Percentiles rank a stretch among this genome's conserved stretches.
These are phyloP conservation scores for Cuniculus paca DNA, from an alignment of 2,797 vertebrate species.

Conservation along the genomic window DNA sequence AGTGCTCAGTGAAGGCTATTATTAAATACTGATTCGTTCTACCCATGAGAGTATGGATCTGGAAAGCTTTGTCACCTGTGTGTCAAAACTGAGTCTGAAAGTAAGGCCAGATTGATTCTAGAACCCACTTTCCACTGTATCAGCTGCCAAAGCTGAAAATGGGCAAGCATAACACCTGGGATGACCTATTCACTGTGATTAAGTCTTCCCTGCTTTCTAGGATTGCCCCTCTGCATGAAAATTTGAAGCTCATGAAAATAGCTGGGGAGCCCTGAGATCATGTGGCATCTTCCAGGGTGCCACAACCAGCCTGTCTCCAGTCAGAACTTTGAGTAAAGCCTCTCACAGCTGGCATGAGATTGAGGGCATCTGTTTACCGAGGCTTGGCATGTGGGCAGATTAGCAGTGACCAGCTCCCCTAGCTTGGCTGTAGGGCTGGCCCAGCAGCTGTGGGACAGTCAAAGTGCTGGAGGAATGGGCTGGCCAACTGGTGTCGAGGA, in stretches of 20 bases:
- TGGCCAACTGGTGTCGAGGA: slow-evolving; percentile 19
- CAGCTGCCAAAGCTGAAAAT: slow-evolving; percentile 32
- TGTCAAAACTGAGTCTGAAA: slow-evolving; percentile 63
- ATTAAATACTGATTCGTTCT: slow-evolving; percentile 53
- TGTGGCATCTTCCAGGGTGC: neutral
- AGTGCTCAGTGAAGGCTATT: slow-evolving; percentile 38
- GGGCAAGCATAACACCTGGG: neutral
- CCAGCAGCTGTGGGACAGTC: slow-evolving; percentile 19
- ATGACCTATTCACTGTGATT: neutral
- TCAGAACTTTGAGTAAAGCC: slow-evolving; percentile 49
- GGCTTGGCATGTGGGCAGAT: neutral
- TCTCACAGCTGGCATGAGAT: slow-evolving; percentile 22
- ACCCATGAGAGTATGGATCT: slow-evolving; percentile 44
- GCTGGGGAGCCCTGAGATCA: neutral
- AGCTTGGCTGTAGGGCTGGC: neutral
- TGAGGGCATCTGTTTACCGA: neutral
- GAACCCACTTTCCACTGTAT: neutral
- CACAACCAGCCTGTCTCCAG: slow-evolving; percentile 23
- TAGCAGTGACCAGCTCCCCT: neutral
- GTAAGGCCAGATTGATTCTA: slow-evolving; percentile 44
- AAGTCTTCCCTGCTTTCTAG: slow-evolving; percentile 24
- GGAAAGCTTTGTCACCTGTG: slow-evolving; percentile 13
- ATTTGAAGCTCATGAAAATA: slow-evolving; percentile 27
- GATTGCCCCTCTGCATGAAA: neutral
- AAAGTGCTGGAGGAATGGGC: neutral